Percentiles rank a stretch among this genome's conserved stretches.
These are phyloP conservation scores for Callaeas wilsoni DNA, from an alignment of 2,113 vertebrate species.

Conservation along the genomic window DNA sequence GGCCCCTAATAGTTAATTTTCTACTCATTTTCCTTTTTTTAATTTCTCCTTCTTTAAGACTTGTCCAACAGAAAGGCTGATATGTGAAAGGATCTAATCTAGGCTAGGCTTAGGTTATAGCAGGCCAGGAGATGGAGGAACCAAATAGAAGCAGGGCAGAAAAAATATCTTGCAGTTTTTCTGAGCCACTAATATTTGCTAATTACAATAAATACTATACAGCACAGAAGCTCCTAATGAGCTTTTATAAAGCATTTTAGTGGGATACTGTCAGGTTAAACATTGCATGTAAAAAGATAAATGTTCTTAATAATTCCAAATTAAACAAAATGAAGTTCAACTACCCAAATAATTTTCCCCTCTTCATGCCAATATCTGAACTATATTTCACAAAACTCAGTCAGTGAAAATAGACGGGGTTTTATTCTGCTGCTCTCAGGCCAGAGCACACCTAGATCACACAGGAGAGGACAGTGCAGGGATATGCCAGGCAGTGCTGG, in stretches of 20 bases:
- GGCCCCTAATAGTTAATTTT: slow-evolving; percentile 8
- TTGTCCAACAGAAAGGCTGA: background rate
- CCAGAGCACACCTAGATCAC: background rate
- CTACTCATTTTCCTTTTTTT: background rate
- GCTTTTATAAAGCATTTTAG: slow-evolving; percentile 16
- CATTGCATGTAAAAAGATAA: background rate
- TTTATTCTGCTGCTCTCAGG: background rate
- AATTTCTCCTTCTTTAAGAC: background rate
- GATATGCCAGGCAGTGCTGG: background rate
- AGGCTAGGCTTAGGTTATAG: background rate
- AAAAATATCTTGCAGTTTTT: background rate
- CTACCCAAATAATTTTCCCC: background rate
- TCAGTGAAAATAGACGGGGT: background rate
- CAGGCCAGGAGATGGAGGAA: background rate
- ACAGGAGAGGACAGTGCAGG: fast-evolving
- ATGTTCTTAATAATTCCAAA: background rate
- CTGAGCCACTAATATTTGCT: slow-evolving; percentile 22
- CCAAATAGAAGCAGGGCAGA: background rate
- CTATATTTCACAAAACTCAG: background rate
- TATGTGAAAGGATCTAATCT: slow-evolving; percentile 7
- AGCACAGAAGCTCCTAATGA: slow-evolving; percentile 40
- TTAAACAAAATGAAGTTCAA: background rate
- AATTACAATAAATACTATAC: slow-evolving; percentile 23
- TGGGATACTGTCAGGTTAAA: background rate
- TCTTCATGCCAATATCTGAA: background rate